phyloP scores from a whole-genome alignment of 2,113 vertebrate genomes.

The Thunnus thynnus region DNA sequence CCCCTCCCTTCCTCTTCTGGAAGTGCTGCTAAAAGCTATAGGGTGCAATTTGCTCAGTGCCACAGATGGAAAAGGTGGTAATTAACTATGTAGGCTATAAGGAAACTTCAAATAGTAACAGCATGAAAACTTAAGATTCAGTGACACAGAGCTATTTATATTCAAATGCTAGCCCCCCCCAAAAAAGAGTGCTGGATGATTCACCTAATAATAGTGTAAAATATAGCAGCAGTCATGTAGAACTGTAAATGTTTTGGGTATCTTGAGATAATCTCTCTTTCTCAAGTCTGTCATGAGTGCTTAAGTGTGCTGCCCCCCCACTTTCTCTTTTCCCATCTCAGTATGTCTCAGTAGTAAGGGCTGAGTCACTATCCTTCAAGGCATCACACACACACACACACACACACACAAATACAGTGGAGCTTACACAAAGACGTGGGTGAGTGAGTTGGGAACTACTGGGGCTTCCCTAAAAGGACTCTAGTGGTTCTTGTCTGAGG shows the following conservation, averaged over 20 bases:
- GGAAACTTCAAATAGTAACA: constrained; percentile 65
- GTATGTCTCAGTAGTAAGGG: constrained; percentile 49
- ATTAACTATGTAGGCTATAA: constrained; percentile 59
- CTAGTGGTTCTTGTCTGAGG: constrained; percentile 29
- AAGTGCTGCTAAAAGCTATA: constrained; percentile 56
- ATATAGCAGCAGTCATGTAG: constrained; percentile 35
- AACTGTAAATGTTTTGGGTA: constrained; percentile 62
- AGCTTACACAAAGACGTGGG: constrained; percentile 22
- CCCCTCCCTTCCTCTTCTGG: constrained; percentile 10
- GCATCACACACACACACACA: constrained; percentile 21
- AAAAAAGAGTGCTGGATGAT: constrained; percentile 25
- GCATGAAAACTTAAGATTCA: constrained; percentile 54
- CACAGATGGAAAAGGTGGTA: constrained; percentile 58
- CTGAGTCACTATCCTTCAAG: constrained; percentile 67
- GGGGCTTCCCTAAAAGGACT: constrained; percentile 42
- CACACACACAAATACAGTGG: neutral
- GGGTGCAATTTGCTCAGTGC: constrained; percentile 55
- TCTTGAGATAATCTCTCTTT: constrained; percentile 53
- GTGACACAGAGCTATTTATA: constrained; percentile 57
- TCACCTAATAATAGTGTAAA: constrained; percentile 36
- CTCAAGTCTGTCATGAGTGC: constrained; percentile 37
- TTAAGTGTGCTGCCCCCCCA: constrained; percentile 27
- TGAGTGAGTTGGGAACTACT: constrained; percentile 38
- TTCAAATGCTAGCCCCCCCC: constrained; percentile 5
- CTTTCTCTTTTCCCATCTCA: constrained; percentile 32